Evolutionary conservation across 2,888 invertebrate species (phyloP).

Genomic region (Cosmorhoe ocellata): DNA sequence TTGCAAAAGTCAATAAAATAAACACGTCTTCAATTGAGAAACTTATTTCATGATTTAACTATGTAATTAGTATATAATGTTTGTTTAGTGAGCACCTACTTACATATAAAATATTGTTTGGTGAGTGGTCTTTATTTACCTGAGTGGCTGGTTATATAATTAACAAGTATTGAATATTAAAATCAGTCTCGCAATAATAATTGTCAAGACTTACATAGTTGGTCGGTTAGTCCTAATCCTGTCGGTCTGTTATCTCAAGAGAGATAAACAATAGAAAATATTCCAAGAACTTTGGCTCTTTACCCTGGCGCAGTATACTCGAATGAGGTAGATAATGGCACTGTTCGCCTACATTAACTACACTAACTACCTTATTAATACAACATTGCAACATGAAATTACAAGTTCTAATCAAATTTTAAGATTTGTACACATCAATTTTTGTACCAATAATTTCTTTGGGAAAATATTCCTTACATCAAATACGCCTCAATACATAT

Average conservation of each 20-base stretch:
- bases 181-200: conserved; percentile 68
- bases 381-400: conserved; percentile 77
- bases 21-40: conserved; percentile 9
- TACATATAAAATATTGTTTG: neutral
- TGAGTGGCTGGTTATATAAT: neutral
- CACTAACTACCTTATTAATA: conserved; percentile 69
- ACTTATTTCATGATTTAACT: too few species aligned
- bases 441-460: conserved; percentile 83
- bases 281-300: conserved; percentile 74
- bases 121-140: neutral
- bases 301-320: conserved; percentile 68
- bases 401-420: conserved; percentile 65
- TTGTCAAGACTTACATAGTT: conserved; percentile 41
- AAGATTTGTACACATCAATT: conserved; percentile 76
- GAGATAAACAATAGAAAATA: conserved; percentile 66
- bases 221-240: conserved; percentile 40
- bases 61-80: too few species aligned
- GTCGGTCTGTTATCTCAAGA: conserved; percentile 50
- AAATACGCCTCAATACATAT: conserved; percentile 50
- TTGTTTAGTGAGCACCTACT: too few species aligned
- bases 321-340: conserved; percentile 79
- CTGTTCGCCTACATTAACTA: conserved; percentile 56
- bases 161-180: conserved; percentile 37
- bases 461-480: conserved; percentile 67
- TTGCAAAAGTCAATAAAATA: conserved; percentile 50